Evolutionary conservation across 1,140 invertebrate genomes (phyloP), one percentile per base, ranked within the genome.

Genomic region (Agraylea sexmaculata): DNA sequence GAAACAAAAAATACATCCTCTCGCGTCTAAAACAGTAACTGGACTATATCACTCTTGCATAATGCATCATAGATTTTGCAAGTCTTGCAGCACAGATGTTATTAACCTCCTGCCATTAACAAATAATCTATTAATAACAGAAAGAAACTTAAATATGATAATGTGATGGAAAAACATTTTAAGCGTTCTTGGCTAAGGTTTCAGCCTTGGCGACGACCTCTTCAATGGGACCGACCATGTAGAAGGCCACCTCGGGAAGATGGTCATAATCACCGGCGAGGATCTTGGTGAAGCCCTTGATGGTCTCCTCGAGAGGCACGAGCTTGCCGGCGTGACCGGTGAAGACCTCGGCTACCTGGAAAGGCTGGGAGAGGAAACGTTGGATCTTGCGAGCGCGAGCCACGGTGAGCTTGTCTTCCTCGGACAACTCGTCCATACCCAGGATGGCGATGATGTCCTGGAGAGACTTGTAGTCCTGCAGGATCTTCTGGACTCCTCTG

Each of bases 361-460:
- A 87, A 39, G 84, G 85, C 56, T 87, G 84, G 1, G 80, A 84
- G 11, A 87, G 66, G 68, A 87, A 87, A 33, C 74, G 69, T 58
- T 86, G 82, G 53, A 87, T 87, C 59, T 87, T 87, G 35, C 84
- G 70, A 20, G 84, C 85, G 25, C 84, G 64, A 2, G 80, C 71
- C n/a, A 87, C 85, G 12, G 78, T 84, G 39, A 87, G 53, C 59
- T 87, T 87, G 56, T 87, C 77, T 52, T 86, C 85, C 60, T 87
- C 85, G 23, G 82, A 85, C 55, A 87, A 68, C 54, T 87, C 85
- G 57, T 88, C 83, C 84, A 87, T 87, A 64, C 82, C 82, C 58
- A 86, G 60, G 58, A 85, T 85, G 49, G 82, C 82, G 59, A 86
- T 86, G 46, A 86, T 86, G 62, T 86, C 82, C 58, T 86, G 80